These are phyloP conservation scores for Catonia carolina DNA, from an alignment of 2,888 invertebrate species.

Conservation along the genomic window DNA sequence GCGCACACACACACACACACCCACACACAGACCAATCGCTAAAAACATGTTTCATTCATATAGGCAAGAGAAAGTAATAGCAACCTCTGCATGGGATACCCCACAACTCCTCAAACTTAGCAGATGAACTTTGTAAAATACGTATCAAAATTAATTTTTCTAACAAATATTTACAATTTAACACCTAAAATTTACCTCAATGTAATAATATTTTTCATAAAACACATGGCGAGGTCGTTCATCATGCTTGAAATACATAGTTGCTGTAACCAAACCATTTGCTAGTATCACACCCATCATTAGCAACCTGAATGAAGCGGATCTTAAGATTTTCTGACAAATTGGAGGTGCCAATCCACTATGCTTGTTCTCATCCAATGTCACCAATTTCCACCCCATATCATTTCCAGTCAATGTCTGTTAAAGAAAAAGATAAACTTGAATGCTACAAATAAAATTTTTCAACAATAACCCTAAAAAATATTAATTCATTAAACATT, in stretches of 20 bases:
- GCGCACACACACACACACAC: no score
- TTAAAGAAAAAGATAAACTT: conserved; percentile 26
- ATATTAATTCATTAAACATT: no score
- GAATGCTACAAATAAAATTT: not conserved
- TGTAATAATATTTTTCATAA: conserved; percentile 87
- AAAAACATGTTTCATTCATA: no score
- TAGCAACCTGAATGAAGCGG: conserved; percentile 84
- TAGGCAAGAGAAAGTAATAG: no score
- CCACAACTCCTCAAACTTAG: no score
- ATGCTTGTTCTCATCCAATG: conserved; percentile 94
- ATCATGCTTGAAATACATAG: conserved; percentile 91
- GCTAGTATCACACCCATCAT: conserved; percentile 93
- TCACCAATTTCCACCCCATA: conserved; percentile 90
- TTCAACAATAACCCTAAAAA: not conserved
- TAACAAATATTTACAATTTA: no score
- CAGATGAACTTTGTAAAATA: not conserved
- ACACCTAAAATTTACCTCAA: conserved; percentile 70
- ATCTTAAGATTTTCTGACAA: conserved; percentile 77
- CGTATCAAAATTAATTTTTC: no score
- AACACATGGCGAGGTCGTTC: conserved; percentile 73
- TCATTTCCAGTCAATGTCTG: conserved; percentile 88
- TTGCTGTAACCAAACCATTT: conserved; percentile 93
- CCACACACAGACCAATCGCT: no score
- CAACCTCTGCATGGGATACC: no score
- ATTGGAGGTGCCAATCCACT: conserved; percentile 78